Base-by-base conservation (phyloP, 23 tunicate species). In the Diplosoma virens region DNA sequence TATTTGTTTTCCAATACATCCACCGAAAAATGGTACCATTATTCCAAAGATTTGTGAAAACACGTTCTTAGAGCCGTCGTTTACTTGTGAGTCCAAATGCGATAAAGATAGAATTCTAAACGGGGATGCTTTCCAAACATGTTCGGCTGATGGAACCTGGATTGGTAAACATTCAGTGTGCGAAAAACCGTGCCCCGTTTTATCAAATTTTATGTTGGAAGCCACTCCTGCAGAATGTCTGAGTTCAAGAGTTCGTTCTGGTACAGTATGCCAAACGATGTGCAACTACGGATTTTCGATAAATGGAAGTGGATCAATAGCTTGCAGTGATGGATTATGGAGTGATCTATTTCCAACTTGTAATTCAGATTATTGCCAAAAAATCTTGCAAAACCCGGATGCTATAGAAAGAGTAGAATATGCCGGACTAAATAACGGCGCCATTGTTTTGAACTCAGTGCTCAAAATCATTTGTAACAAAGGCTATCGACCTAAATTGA, bases 71-170 rank as follows among this genome's bases (percentile, higher is more conserved):
- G 25, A 24, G 5, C 4, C 23, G n/a, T 4, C n/a, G 25, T 55
- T 55, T n/a, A 25, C 22, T 4, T 55, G 61, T n/a, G 23, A 24
- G 17, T 55, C 61, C 61, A 55, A 55, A 18, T 55, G 61, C 61
- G 4, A 4, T 24, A 24, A 4, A 55, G 22, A 11, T 25, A 55
- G 23, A 55, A 55, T 4, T 55, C 23, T 55, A 9, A 25, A 17
- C 22, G 61, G 61, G 4, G 23, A 11, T n/a, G 17, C 23, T 9
- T 17, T 17, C 4, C 17, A 25, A 17, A n/a, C 22, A 4, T 55
- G 61, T n/a, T n/a, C 22, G 23, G 5, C 61, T n/a, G 61, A 55
- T 55, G 61, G 61, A 55, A 9, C 61, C 5, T 55, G 61, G 61
- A 25, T 17, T 9, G 61, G 61, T 17, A 11, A 55, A 9, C 17